These are phyloP conservation scores for Echiichthys vipera DNA, from an alignment of 2,797 vertebrate genomes.

Conservation along the genomic window DNA sequence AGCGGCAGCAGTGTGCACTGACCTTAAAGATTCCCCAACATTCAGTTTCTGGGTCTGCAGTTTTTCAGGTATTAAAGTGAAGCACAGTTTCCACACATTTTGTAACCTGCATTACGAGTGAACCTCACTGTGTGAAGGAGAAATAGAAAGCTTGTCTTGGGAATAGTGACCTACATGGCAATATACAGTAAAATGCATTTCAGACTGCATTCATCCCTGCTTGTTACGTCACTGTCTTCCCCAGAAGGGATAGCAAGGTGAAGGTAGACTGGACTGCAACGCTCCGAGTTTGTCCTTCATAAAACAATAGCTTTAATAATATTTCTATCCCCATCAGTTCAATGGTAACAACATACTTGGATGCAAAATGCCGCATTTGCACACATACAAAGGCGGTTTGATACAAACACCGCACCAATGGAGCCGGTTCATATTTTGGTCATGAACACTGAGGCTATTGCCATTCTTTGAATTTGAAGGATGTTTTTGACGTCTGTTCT, in stretches of 20 bases:
- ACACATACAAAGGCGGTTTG: not conserved
- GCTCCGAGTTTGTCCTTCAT: constrained; percentile 70
- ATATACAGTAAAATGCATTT: constrained; percentile 62
- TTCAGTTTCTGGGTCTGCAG: constrained; percentile 21
- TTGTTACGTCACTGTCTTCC: constrained; percentile 50
- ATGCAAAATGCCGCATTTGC: constrained; percentile 8
- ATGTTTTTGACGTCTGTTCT: too few species aligned
- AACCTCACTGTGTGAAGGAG: constrained; percentile 37
- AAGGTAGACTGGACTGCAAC: constrained; percentile 55
- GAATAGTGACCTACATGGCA: constrained; percentile 70
- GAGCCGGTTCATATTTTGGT: too few species aligned
- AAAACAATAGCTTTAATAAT: constrained; percentile 73
- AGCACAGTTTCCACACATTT: constrained; percentile 17
- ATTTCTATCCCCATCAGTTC: constrained; percentile 46
- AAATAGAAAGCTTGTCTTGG: constrained; percentile 42
- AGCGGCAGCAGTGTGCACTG: not conserved
- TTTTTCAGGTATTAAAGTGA: constrained; percentile 11
- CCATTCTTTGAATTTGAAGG: too few species aligned
- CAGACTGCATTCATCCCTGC: constrained; percentile 38
- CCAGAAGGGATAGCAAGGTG: constrained; percentile 52
- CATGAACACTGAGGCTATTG: too few species aligned
- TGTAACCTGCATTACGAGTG: constrained; percentile 14
- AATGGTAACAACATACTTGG: constrained; percentile 24
- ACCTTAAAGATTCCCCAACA: constrained; percentile 20
- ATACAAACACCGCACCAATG: too few species aligned